Evolutionary conservation across 1,140 invertebrate species (phyloP).

Genomic region (Plectrocnemia conspersa): DNA sequence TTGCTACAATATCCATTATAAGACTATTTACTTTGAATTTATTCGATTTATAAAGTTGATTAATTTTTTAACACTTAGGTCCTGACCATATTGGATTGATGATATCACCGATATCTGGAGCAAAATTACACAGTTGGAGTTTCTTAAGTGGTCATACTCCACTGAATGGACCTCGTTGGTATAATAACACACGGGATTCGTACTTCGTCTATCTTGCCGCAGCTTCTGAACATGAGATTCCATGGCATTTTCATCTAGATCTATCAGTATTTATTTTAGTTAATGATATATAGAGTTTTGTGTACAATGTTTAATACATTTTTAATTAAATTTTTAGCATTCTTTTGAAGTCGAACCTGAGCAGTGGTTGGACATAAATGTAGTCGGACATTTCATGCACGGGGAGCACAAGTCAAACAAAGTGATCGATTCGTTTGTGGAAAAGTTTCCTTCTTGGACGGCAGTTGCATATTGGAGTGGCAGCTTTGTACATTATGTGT

Average conservation of each 20-base stretch:
- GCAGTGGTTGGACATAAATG: slow-evolving; percentile 30
- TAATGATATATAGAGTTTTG: not conserved
- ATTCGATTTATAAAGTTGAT: not conserved
- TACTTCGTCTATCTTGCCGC: slow-evolving; percentile 34
- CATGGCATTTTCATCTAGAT: slow-evolving; percentile 34
- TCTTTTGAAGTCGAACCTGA: slow-evolving; percentile 14
- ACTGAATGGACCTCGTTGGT: slow-evolving; percentile 26
- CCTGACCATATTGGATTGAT: slow-evolving; percentile 34
- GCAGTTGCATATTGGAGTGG: slow-evolving; percentile 30
- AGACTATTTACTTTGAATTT: no score
- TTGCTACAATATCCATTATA: not conserved
- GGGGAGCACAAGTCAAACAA: slow-evolving; percentile 25
- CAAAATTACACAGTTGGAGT: slow-evolving; percentile 30
- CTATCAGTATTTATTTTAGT: slow-evolving; percentile 18
- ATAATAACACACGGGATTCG: slow-evolving; percentile 19
- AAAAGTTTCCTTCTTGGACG: slow-evolving; percentile 32
- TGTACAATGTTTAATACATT: not conserved
- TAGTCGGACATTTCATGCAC: slow-evolving; percentile 32
- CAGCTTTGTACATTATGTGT: slow-evolving; percentile 25
- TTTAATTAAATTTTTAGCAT: slow-evolving; percentile 22
- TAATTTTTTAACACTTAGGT: slow-evolving; percentile 22
- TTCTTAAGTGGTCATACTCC: slow-evolving; percentile 25
- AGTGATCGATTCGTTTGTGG: slow-evolving; percentile 24
- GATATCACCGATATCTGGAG: slow-evolving; percentile 29
- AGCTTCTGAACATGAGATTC: slow-evolving; percentile 23